Percentiles rank a stretch among this genome's conserved stretches.
Evolutionary conservation across 2,888 invertebrate genomes (phyloP).

Genomic region (Colostygia pectinataria): DNA sequence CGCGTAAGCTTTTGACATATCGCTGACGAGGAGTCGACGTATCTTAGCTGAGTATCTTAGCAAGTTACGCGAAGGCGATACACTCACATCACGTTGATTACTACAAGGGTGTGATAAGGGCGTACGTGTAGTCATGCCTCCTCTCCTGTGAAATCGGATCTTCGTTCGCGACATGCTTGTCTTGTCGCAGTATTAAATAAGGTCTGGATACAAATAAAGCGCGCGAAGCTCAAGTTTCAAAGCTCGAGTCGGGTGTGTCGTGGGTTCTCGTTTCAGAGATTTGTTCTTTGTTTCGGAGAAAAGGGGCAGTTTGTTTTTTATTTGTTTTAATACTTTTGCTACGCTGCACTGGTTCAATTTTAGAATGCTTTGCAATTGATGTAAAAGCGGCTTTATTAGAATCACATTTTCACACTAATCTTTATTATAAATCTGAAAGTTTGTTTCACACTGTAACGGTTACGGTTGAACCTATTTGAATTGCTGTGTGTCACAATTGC

Average conservation of each 20-base stretch:
- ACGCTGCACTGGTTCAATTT: too few relatives aligned
- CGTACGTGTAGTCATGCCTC: neutral
- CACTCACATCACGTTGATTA: neutral
- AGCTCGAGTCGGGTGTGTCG: neutral
- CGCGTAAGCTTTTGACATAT: conserved; percentile 14
- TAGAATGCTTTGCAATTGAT: too few relatives aligned
- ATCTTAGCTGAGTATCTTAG: neutral
- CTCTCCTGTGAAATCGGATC: conserved; percentile 2
- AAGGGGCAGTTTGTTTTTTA: too few relatives aligned
- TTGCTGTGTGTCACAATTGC: too few relatives aligned
- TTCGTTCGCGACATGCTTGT: neutral
- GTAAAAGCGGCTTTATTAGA: too few relatives aligned
- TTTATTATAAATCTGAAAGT: too few relatives aligned
- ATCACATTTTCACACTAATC: too few relatives aligned
- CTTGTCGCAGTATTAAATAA: neutral
- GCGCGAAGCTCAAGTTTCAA: neutral
- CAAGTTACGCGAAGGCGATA: neutral
- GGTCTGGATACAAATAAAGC: neutral
- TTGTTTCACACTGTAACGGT: too few relatives aligned
- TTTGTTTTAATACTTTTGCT: too few relatives aligned
- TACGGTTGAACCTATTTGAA: too few relatives aligned
- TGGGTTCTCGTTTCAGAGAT: too few relatives aligned
- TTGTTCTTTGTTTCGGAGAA: too few relatives aligned
- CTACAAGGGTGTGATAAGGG: neutral
- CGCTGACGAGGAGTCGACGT: neutral